Base-by-base conservation (phyloP, 37 sponge, comb jelly and placozoan genomes). In the Cliona cf. orientalis region DNA sequence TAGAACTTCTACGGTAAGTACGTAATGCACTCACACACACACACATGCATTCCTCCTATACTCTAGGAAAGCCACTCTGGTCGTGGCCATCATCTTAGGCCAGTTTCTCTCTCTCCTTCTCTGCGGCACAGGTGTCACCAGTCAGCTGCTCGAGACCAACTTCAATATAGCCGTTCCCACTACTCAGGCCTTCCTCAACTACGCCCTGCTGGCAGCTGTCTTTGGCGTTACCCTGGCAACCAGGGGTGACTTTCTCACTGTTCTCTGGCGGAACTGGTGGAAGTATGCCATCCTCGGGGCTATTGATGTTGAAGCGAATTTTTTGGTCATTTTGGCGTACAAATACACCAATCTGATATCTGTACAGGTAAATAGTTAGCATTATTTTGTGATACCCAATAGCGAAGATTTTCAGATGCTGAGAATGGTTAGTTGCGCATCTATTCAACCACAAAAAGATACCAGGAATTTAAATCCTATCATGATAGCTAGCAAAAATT, bases 281-380 rank as follows among this genome's bases (percentile, higher is more conserved):
- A 82, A 82, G 69, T 96, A 96, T 63, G 5, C 81, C 7, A 58
- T 93, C 21, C 44, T 96, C 25, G 94, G 84, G 0, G 25, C 85
- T 1, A 40, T 88, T 25, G 97, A 94, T 81, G 94, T 88, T 29
- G 94, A 96, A 34, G 97, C 84, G 0, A 94, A 90, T 70, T 96
- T 78, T 53, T 45, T 88, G n/a, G 56, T 94, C 7, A 79, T 96
- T 0, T 53, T 76, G 37, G 84, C 97, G 2, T 91, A 94, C 69
- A 77, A 88, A 58, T 96, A 91, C 87, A 96, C 97, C 62, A 89
- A 88, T 37, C 60, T 96, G 29, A 96, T 94, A 32, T 90, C 93
- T 41, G 59, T 96, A 29, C 95, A 95, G 90, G 95, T 95, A 74
- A 29, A 32, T 26, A 19, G 42, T n/a, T n/a, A n/a, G n/a, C n/a